These are phyloP conservation scores for Microplitis demolitor DNA, from an alignment of 1,140 invertebrate genomes.

Conservation along the genomic window DNA sequence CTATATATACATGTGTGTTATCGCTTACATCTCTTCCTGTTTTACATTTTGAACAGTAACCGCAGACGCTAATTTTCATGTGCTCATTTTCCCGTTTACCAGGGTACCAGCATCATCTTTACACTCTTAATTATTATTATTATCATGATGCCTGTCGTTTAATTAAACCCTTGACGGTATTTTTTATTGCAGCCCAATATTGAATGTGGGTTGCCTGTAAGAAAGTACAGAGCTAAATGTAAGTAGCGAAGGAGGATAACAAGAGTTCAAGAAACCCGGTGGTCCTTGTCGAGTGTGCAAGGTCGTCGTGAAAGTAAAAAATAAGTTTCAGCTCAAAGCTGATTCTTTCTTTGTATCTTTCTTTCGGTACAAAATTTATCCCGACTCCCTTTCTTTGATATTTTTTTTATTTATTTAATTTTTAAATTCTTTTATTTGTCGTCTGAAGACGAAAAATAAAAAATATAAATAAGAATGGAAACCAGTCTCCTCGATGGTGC, in stretches of 20 bases:
- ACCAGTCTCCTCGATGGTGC: no score
- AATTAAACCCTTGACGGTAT: not conserved
- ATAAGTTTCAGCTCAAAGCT: conserved; percentile 31
- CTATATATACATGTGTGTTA: not conserved
- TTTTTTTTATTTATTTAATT: not conserved
- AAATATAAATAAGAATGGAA: no score
- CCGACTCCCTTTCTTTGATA: not conserved
- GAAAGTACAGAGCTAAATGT: not conserved
- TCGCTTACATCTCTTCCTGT: not conserved
- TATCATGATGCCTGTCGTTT: not conserved
- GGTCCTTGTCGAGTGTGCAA: conserved; percentile 49
- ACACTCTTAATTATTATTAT: not conserved
- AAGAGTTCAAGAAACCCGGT: conserved; percentile 41
- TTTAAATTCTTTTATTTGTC: not conserved
- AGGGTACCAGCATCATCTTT: no score
- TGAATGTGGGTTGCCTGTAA: not conserved
- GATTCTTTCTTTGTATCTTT: not conserved
- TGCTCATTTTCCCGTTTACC: not conserved
- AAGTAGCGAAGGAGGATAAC: not conserved
- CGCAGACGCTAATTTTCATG: conserved; percentile 7
- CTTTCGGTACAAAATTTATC: not conserved
- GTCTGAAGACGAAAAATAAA: no score
- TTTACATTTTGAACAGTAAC: not conserved
- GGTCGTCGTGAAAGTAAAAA: conserved; percentile 47
- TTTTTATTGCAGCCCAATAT: not conserved